Evolutionary conservation across 2,113 vertebrate genomes (phyloP), one percentile per base, ranked within the genome.

Genomic region (Phylloscopus trochilus): DNA sequence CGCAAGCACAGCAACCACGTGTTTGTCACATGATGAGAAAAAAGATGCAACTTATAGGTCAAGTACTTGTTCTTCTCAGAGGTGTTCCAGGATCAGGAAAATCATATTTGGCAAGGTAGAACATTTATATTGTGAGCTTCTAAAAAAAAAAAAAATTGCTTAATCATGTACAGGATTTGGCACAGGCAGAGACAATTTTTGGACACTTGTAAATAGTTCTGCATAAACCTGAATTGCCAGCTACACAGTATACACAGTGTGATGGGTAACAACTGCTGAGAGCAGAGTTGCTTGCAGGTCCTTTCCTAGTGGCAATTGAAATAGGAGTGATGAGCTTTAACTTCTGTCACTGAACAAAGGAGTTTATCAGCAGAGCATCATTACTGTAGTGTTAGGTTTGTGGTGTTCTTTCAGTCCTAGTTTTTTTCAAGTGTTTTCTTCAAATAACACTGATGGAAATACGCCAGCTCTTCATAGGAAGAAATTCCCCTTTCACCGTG

Each of bases 71-170:
- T 93, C 97, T 99, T 94, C 98, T 99, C 79, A 99, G 99, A 97
- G 99, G 99, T 15, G 98, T 99, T 92, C 99, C 99, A 5, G 99
- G 99, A 97, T 99, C 99, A 89, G 99, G 99, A 92, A 99, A 99
- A 98, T 98, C 99, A 30, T 99, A 99, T 81, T 94, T 99, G 97
- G 99, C 99, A 97, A 99, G 98, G 99, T 99, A 98, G 92, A 97
- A 92, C 73, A 82, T 96, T 94, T 92, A 83, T 93, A 52, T 93
- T 95, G 56, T 88, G 26, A 95, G 94, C 76, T 94, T 67, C 73
- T 90, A 58, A 95, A 90, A 30, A 28, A 95, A 90, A 30, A 28
- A 26, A 21, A 83, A 89, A 39, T 22, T 73, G 17, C 37, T 66
- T 94, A 46, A 72, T 67, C 4, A 0, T 75, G 30, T 78, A 37